Base-by-base conservation (phyloP, 2,888 invertebrate genomes). In the Hyposoter didymator region DNA sequence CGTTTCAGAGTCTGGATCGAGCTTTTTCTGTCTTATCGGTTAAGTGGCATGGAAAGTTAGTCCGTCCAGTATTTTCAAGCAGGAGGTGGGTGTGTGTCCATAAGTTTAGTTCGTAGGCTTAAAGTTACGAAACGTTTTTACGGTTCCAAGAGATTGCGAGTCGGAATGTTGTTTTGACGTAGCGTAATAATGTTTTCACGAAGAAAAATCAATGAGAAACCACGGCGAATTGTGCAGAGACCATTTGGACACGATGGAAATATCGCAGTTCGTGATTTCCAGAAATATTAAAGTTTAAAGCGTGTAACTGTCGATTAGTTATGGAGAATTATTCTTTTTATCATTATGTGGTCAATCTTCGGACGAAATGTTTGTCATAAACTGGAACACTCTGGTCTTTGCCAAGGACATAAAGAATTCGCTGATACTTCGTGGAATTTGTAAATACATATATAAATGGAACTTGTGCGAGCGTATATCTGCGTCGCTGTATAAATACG, bases 381-480 rank as follows among this genome's bases (percentile, higher is more conserved):
- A 72, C 70, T 49, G 70, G 70, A 62, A 62, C 69, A 69, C 69
- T 12, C 47, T 19, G 35, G 12, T 78, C 52, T 66, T 73, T 45
- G 78, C 79, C 79, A 82, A 79, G 75, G 78, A 79, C 85, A 66
- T 75, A 52, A 85, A 82, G 69, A 78, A 82, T 78, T 75, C n/a
- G 74, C 85, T 82, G 74, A 75, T 82, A 75, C 70, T 85, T 85
- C 82, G 82, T 45, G 75, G 82, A 85, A 82, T 43, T 75, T 55
- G 67, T 28, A 14, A n/a, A 59, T 17, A 45, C 39, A 70, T 52
- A 59, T n/a, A 73, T 43, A 73, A 22, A 52, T 43, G 64, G 28
- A 22, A 43, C 17, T 28, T 14, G 32, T 19, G 47, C 7, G 28
- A 2, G 39, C 17, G 39, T 52, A n/a, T 76, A 14, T 17, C n/a